Base-by-base conservation (phyloP, 2,113 vertebrate species). In the Acinonyx jubatus region DNA sequence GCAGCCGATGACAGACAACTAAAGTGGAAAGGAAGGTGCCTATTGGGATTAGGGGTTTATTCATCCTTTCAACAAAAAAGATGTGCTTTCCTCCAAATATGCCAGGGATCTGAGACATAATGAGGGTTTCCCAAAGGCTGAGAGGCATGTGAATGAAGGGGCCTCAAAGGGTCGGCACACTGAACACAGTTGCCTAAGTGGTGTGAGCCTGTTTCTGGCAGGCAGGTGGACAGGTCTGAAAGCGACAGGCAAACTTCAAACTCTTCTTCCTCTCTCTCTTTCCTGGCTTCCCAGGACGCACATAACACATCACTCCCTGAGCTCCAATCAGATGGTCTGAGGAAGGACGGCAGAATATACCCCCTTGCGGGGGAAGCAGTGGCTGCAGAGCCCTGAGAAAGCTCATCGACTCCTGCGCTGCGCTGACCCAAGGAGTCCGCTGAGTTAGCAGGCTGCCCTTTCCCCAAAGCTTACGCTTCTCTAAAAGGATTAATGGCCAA, bases 401-500 rank as follows among this genome's bases (percentile, higher is more conserved):
- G 96, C 85, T 97, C 95, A 94, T 93, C 89, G 50, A 41, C 66
- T 96, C 84, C 94, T 12, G 50, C 15, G 93, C 73, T 57, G 63
- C 0, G 0, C 73, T 95, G 92, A 97, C 97, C 96, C 1, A 1
- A 33, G 29, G 83, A 95, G 95, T 94, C 88, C 84, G 61, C 76
- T 1, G 1, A 73, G 80, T 91, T 96, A 95, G 91, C 93, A 87
- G 76, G 73, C 73, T 96, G 93, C 93, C 92, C 96, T 97, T 97
- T 95, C 52, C 81, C 71, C 50, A 91, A 93, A 96, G 93, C 92
- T 96, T 92, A 90, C 38, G 38, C 74, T 94, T 81, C 87, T 95
- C 92, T 97, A 48, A 94, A 97, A 97, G 95, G 92, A 95, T 88
- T 93, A 93, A 93, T 36, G 84, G 76, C 66, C 84, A 55, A 88